Evolutionary conservation across 2,797 vertebrate species (phyloP), one percentile per base, ranked within the genome.

Genomic region (Lophotriccus pileatus): DNA sequence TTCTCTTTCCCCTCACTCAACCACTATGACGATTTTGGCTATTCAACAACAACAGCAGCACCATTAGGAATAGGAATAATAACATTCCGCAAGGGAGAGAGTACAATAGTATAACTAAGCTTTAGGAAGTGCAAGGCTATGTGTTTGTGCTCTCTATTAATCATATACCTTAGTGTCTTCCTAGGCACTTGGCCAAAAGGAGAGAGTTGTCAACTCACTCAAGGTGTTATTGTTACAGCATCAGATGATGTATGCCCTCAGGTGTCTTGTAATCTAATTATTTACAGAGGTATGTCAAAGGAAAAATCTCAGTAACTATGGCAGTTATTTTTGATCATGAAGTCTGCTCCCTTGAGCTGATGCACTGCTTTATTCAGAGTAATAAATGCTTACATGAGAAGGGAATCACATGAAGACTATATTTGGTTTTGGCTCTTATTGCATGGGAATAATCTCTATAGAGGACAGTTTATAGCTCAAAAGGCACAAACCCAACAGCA

Each of bases 221-320:
- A 89, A 91, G 90, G 80, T 95, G 68, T 89, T 87, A 91, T 8
- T 82, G 81, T 83, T 95, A 95, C 91, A 94, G 62, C 58, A 92
- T 90, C 60, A 94, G 83, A 87, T 39, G 37, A 93, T 89, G 85
- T 94, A 90, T 74, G 78, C 83, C 95, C 84, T 94, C 59, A 52
- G 84, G 92, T 93, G 62, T 74, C 84, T 89, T 92, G 94, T 93
- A 95, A 95, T 93, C 63, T 80, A 94, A 93, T 95, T 90, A 97
- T 94, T 96, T 92, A 86, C 28, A 90, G 47, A 87, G 44, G 13
- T 68, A 68, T 60, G 91, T 86, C 88, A 84, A 89, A 89, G 37
- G 55, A 91, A 87, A 91, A 87, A 69, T 68, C 36, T 84, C 75
- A 81, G 69, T 62, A 95, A 91, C 93, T 92, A 25, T 27, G 50